Evolutionary conservation across 1,140 invertebrate species (phyloP).

Genomic region (Zophobas morio): DNA sequence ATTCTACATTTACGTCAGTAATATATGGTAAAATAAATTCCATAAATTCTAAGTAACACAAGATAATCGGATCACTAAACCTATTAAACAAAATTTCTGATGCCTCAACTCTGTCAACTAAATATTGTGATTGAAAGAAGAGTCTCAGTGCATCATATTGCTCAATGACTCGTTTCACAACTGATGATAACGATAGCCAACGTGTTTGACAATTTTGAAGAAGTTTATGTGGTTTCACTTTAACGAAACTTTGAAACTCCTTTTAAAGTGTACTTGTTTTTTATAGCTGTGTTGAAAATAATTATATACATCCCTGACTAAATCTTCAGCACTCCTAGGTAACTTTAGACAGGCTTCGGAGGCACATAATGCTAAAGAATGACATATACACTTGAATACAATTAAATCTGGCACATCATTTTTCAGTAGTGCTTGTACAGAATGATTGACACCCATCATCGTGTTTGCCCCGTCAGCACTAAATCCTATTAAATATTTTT

Average conservation of each 20-base stretch:
- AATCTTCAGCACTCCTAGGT: constrained; percentile 55
- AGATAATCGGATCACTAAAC: background rate
- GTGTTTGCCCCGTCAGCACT: constrained; percentile 46
- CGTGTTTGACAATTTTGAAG: background rate
- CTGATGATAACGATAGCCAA: background rate
- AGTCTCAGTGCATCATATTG: background rate
- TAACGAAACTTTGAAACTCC: background rate
- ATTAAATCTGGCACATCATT: constrained; percentile 46
- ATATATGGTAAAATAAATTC: background rate
- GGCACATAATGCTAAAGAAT: constrained; percentile 54
- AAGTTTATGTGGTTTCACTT: background rate
- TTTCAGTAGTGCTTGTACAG: constrained; percentile 26
- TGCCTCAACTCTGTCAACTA: background rate
- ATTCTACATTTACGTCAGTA: background rate
- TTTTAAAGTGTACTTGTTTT: background rate
- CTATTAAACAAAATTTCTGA: background rate
- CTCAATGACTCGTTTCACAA: background rate
- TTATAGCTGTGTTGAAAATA: background rate
- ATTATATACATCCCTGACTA: constrained; percentile 52
- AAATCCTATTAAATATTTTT: constrained; percentile 46
- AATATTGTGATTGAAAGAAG: background rate
- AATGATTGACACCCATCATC: constrained; percentile 45
- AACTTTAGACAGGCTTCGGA: constrained; percentile 58
- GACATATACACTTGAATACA: constrained; percentile 44
- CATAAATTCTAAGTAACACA: background rate